These are phyloP conservation scores for Atrichornis clamosus DNA, from an alignment of 2,113 vertebrate species.

Conservation along the genomic window DNA sequence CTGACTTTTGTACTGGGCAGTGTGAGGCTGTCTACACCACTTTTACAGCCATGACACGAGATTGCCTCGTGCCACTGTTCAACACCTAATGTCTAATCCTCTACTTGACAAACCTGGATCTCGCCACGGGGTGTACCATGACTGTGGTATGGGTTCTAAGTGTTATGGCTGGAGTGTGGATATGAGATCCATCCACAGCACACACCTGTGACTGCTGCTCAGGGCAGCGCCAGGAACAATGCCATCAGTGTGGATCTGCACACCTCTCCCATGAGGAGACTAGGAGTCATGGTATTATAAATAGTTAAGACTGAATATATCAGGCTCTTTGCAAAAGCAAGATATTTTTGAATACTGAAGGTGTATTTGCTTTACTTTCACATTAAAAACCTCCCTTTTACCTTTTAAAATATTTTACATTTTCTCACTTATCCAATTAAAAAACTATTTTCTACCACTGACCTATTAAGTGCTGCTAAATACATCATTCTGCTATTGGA, in stretches of 20 bases:
- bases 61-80: not conserved
- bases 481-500: not conserved
- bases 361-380: not conserved
- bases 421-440: not conserved
- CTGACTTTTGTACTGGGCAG: not conserved
- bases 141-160: not conserved
- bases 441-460: not conserved
- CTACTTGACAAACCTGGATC: not conserved
- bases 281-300: not conserved
- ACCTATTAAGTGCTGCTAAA: not conserved
- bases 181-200: not conserved
- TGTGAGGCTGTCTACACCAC: not conserved
- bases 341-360: not conserved
- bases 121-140: not conserved
- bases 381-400: not conserved
- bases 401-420: not conserved
- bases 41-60: not conserved
- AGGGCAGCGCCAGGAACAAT: rapidly evolving
- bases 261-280: not conserved
- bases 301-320: not conserved
- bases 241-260: not conserved
- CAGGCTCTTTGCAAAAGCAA: not conserved
- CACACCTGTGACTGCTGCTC: rapidly evolving
- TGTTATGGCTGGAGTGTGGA: not conserved
- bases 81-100: not conserved